phyloP scores from a whole-genome alignment of 2,113 vertebrate species.

The Sterrhoptilus dennistouni region DNA sequence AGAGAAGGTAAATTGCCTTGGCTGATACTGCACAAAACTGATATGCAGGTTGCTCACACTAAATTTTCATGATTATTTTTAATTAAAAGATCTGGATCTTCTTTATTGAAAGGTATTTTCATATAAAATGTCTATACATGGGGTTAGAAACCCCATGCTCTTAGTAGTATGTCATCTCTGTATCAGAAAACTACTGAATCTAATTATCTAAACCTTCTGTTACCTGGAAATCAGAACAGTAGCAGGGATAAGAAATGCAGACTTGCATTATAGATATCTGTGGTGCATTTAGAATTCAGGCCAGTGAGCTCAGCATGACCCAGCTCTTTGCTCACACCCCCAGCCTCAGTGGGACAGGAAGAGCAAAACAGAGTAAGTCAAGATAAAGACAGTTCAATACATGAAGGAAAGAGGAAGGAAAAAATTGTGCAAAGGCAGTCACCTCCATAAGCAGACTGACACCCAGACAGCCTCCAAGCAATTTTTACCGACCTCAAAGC shows the following conservation, averaged over 20 bases:
- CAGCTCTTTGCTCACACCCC: neutral
- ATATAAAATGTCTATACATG: neutral
- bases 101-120: conserved; percentile 6
- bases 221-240: neutral
- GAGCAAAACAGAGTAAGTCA: neutral
- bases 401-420: neutral
- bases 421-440: neutral
- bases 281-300: neutral
- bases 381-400: neutral
- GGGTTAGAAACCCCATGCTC: neutral
- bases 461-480: neutral
- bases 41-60: neutral
- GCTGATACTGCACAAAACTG: conserved; percentile 19
- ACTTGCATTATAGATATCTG: neutral
- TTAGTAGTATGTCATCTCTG: neutral
- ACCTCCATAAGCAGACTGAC: neutral
- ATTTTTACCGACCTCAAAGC: neutral
- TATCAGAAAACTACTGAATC: neutral
- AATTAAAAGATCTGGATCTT: conserved; percentile 9
- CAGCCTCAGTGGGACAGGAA: neutral
- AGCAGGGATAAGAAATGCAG: neutral
- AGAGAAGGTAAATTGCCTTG: conserved; percentile 60
- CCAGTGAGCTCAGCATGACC: fast-evolving
- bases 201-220: neutral
- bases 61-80: conserved; percentile 17